Conservation (phyloP, 2,113 vertebrate species). For the Raja brachyura region DNA sequence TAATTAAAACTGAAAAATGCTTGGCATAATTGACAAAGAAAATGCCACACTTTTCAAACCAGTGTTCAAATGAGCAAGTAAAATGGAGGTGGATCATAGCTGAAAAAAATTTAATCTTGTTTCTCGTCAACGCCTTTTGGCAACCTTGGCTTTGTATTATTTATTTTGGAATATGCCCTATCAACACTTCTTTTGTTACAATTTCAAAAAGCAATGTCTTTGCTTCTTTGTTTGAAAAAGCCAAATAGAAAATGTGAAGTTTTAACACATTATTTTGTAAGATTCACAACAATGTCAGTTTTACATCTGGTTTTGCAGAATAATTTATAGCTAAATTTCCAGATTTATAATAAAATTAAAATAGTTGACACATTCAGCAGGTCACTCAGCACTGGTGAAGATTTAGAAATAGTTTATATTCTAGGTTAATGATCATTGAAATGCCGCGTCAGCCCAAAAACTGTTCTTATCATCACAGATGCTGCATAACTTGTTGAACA, state of each 20-base stretch:
- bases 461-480: too few relatives aligned
- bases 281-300: neutral
- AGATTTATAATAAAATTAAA: neutral
- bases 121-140: neutral
- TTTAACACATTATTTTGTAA: neutral
- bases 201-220: neutral
- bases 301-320: too few relatives aligned
- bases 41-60: neutral
- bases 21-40: neutral
- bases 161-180: neutral
- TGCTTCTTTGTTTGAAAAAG: neutral
- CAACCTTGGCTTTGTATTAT: neutral
- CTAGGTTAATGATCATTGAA: too few relatives aligned
- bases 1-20: neutral
- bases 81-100: neutral
- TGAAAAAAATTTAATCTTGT: neutral
- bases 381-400: too few relatives aligned
- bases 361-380: too few relatives aligned
- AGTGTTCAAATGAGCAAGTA: neutral
- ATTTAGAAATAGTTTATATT: too few relatives aligned
- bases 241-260: neutral
- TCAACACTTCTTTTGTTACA: neutral
- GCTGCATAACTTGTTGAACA: too few relatives aligned
- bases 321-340: neutral
- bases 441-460: too few relatives aligned